Evolutionary conservation across 2,797 vertebrate genomes (phyloP).

Genomic region (Poliocrania exsul): DNA sequence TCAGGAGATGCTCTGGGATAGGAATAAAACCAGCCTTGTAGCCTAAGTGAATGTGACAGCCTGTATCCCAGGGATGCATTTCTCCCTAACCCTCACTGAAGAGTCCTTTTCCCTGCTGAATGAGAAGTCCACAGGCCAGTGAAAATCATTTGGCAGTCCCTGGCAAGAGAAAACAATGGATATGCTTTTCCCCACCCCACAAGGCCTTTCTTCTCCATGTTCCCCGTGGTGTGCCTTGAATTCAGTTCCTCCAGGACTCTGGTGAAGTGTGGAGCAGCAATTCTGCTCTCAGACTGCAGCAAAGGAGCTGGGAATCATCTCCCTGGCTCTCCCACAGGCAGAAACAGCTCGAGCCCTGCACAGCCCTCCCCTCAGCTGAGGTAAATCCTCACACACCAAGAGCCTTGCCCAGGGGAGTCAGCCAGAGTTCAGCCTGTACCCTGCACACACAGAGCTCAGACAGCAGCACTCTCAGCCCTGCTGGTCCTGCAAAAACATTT

Average conservation of each 20-base stretch:
- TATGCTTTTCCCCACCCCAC: background rate
- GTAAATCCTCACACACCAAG: background rate
- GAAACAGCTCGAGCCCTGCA: background rate
- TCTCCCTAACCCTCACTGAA: background rate
- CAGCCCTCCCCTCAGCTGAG: background rate
- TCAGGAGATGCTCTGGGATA: background rate
- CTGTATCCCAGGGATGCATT: background rate
- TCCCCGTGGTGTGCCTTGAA: background rate
- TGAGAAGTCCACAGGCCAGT: background rate
- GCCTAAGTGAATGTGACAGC: background rate
- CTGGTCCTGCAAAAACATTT: background rate
- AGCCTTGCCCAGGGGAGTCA: background rate
- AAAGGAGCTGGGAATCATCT: background rate
- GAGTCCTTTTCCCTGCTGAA: background rate
- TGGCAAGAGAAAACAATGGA: background rate
- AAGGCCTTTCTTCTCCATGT: accelerated
- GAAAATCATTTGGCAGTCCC: background rate
- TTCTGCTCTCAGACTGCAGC: background rate
- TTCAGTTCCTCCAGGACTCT: background rate
- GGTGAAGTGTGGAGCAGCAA: background rate
- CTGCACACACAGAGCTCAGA: background rate
- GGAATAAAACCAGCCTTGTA: background rate
- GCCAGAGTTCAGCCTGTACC: background rate
- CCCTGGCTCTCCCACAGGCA: background rate
- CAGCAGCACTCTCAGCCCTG: background rate